Evolutionary conservation across 2,888 invertebrate species (phyloP).

Genomic region (Limnephilus marmoratus): DNA sequence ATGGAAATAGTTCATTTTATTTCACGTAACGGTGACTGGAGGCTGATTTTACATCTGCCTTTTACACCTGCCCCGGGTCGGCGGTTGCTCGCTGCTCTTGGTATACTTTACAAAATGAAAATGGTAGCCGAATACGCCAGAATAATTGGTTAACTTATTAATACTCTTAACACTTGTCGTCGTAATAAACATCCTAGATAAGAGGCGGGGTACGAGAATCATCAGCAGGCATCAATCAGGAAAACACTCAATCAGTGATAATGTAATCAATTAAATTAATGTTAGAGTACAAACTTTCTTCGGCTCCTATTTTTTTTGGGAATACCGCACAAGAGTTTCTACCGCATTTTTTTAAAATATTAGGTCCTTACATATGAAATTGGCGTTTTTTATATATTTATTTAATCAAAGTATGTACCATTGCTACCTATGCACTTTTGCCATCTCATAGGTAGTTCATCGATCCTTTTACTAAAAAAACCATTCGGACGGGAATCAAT

Average conservation of each 20-base stretch:
- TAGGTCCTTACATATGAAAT: no score
- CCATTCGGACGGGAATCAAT: no score
- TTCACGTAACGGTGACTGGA: conserved; percentile 25
- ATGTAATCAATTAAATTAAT: neutral
- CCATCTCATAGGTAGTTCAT: no score
- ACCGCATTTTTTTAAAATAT: no score
- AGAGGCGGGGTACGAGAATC: neutral
- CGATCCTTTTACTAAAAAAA: no score
- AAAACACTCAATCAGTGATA: neutral
- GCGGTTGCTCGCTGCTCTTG: neutral
- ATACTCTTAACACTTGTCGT: neutral
- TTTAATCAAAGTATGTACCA: no score
- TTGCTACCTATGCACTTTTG: no score
- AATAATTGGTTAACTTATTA: conserved; percentile 21
- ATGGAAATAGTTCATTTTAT: conserved; percentile 44
- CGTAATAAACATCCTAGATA: neutral
- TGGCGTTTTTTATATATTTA: no score
- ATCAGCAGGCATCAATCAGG: neutral
- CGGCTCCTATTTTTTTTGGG: no score
- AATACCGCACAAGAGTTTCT: no score
- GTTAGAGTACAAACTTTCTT: no score
- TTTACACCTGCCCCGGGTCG: conserved; percentile 18
- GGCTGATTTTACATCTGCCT: conserved; percentile 31
- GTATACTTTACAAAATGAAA: conserved; percentile 9
- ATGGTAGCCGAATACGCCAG: conserved; percentile 12